Base-by-base conservation (phyloP, 2,888 invertebrate genomes). In the Aphodius sticticus region DNA sequence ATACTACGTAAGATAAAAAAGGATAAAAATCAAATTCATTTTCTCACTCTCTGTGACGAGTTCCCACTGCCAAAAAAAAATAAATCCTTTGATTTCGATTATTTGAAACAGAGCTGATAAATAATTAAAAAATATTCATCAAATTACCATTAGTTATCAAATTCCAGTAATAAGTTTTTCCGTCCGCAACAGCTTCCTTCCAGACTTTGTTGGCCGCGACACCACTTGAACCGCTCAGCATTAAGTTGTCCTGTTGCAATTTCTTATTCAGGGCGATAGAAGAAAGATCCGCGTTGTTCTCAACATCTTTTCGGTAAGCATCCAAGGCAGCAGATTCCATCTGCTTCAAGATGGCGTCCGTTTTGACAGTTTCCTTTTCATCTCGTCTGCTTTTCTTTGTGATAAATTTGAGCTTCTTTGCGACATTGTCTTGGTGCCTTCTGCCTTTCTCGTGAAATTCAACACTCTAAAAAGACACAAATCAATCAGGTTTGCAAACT, bases 371-470 rank as follows among this genome's bases (percentile, higher is more conserved):
- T 83, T 94, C 94, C 86, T 95, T 95, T 81, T 94, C 94, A 77
- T 96, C 94, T 85, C 95, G 95, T 5, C 94, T 92, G 87, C 96
- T 96, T 86, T 94, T 95, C 86, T 96, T 96, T 81, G 94, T 94
- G 82, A 98, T 96, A 83, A 95, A 94, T 82, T 95, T 94, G 82
- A 99, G 93, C 81, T 95, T 94, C 86, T 96, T 96, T 80, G 95
- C 94, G 37, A 98, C 97, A 93, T 95, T 97, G 87, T 96, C 95
- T 87, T 98, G 96, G 89, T 99, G 98, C 38, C 95, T 91, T 87
- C 96, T 96, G 6, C 98, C 98, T 90, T 94, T 95, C 89, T 98
- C 98, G 88, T 99, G 98, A 87, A 97, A 98, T 82, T 97, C 95
- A 86, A 97, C 93, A 86, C 98, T 98, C 96, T 97, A 88, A 70